A percentile compares a stretch with the other conserved stretches of the same genome.
These are phyloP conservation scores for Alethe diademata DNA, from an alignment of 2,113 vertebrate species.

Conservation along the genomic window DNA sequence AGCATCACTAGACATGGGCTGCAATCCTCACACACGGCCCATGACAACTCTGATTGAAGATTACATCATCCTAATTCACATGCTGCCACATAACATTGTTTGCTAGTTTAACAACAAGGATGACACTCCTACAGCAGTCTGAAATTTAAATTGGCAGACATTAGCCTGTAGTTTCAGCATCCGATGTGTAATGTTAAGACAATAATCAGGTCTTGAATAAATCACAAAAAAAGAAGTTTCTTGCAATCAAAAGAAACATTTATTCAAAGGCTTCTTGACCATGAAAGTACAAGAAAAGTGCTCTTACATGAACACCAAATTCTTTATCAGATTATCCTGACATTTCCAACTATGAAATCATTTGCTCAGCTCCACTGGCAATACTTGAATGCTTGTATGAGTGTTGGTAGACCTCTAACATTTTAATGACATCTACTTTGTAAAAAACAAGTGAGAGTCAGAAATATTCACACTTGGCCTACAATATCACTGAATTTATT, in stretches of 20 bases:
- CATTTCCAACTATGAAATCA: background rate
- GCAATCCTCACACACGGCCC: background rate
- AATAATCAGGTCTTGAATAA: background rate
- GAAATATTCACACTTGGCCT: background rate
- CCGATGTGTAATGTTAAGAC: background rate
- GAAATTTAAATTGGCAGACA: slow-evolving; percentile 37
- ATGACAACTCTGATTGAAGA: background rate
- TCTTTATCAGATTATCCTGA: background rate
- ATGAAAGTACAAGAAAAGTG: background rate
- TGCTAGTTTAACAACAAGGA: slow-evolving; percentile 32
- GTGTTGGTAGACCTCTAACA: background rate
- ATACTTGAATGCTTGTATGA: background rate
- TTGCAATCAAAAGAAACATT: background rate
- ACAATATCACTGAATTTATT: background rate
- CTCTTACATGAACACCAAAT: background rate
- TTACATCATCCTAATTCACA: slow-evolving; percentile 35
- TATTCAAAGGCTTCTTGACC: background rate
- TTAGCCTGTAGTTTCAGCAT: slow-evolving; percentile 11
- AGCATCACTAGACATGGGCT: background rate
- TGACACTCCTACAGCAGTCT: slow-evolving; percentile 13
- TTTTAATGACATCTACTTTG: background rate
- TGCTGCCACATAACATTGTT: slow-evolving; percentile 5
- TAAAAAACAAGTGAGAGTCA: background rate
- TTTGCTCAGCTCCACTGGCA: background rate
- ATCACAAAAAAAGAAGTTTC: background rate